These are phyloP conservation scores for Pseudopipra pipra DNA, from an alignment of 2,113 vertebrate genomes.

Conservation along the genomic window DNA sequence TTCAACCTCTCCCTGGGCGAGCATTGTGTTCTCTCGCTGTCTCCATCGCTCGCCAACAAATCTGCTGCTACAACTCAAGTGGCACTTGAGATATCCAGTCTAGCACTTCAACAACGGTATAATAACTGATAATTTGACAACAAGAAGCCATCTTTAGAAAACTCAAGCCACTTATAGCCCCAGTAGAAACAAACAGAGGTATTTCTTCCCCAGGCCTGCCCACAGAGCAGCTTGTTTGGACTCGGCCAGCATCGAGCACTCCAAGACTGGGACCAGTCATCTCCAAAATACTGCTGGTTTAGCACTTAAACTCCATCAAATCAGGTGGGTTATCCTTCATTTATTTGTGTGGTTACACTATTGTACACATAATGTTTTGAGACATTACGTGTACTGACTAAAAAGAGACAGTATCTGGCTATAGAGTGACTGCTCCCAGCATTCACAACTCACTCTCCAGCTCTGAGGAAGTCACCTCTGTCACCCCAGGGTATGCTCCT, in stretches of 20 bases:
- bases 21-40: constrained; percentile 36
- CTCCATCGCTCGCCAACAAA: constrained; percentile 45
- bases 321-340: fast-evolving
- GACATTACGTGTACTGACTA: not conserved
- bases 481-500: not conserved
- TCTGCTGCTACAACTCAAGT: constrained; percentile 57
- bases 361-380: not conserved
- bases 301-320: not conserved
- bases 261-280: not conserved
- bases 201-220: not conserved
- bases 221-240: not conserved
- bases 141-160: constrained; percentile 54
- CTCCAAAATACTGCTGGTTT: not conserved
- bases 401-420: not conserved
- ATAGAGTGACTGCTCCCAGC: fast-evolving
- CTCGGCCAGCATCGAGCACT: not conserved
- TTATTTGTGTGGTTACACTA: not conserved
- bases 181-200: not conserved
- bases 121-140: constrained; percentile 51
- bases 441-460: not conserved
- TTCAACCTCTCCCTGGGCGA: constrained; percentile 69
- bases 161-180: constrained; percentile 1
- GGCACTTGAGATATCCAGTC: constrained; percentile 52
- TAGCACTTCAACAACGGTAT: constrained; percentile 42
- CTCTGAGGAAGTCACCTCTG: not conserved